These are phyloP conservation scores for Lepidonotus clava DNA, from an alignment of 2,888 invertebrate species.

Conservation along the genomic window DNA sequence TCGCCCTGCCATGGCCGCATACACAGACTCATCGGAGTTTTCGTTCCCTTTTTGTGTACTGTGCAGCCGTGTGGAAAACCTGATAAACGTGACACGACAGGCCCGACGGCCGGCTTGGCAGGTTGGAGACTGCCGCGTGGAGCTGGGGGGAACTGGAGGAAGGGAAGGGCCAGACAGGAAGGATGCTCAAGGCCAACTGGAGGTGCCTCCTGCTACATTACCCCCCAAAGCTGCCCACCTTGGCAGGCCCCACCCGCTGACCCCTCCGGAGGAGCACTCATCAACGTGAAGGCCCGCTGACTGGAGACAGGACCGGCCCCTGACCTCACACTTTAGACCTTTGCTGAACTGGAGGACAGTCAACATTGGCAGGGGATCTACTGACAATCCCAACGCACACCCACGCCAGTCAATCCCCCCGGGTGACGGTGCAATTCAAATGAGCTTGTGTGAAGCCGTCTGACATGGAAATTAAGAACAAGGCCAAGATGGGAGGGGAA, in stretches of 20 bases:
- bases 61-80: slow-evolving; percentile 28
- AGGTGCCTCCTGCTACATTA: slow-evolving; percentile 23
- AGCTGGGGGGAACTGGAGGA: background rate
- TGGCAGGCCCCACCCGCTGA: background rate
- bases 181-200: background rate
- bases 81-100: slow-evolving; percentile 44
- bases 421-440: slow-evolving; percentile 8
- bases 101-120: background rate
- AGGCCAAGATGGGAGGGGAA: background rate
- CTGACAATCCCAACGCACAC: background rate
- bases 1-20: background rate
- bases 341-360: background rate
- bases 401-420: background rate
- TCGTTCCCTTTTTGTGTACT: slow-evolving; percentile 28
- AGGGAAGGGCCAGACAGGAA: background rate
- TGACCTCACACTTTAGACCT: slow-evolving; percentile 19
- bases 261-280: background rate
- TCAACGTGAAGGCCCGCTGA: too few relatives aligned
- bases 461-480: slow-evolving; percentile 15
- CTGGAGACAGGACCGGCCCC: background rate
- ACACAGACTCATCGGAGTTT: slow-evolving; percentile 35
- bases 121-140: background rate
- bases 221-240: background rate
- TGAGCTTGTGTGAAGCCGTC: background rate
- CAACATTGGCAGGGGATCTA: background rate